phyloP scores from a whole-genome alignment of 1,140 invertebrate genomes.

The Drosophila miranda region DNA sequence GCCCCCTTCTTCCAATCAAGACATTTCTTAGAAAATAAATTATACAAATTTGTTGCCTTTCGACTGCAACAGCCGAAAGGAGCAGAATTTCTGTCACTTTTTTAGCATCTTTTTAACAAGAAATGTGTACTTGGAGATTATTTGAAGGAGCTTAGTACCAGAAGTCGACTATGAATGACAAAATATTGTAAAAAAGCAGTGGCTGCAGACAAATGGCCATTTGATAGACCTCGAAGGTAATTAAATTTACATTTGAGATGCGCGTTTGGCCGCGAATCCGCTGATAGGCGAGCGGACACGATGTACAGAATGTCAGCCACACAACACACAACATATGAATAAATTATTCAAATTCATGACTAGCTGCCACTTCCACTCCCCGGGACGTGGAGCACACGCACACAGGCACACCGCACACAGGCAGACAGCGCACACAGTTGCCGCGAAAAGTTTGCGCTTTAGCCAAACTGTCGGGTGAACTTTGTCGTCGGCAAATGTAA shows the following conservation, averaged over 20 bases:
- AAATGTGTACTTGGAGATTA: slow-evolving; percentile 36
- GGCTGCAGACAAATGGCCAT: slow-evolving; percentile 51
- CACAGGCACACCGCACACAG: slow-evolving; percentile 5
- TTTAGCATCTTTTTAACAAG: too few species aligned
- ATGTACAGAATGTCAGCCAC: slow-evolving; percentile 56
- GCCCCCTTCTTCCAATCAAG: neutral
- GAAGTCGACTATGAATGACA: slow-evolving; percentile 2
- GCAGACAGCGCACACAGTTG: slow-evolving; percentile 32
- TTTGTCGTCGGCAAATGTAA: slow-evolving; percentile 75
- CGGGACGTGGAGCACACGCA: neutral
- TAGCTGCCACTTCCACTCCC: slow-evolving; percentile 39
- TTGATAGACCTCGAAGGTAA: slow-evolving; percentile 68
- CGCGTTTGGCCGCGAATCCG: slow-evolving; percentile 53
- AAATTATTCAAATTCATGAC: slow-evolving; percentile 75
- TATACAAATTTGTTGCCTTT: slow-evolving; percentile 49
- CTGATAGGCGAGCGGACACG: slow-evolving; percentile 25
- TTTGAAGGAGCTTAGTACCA: slow-evolving; percentile 8
- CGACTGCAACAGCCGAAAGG: slow-evolving; percentile 17
- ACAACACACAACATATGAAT: slow-evolving; percentile 79
- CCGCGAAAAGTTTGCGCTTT: slow-evolving; percentile 72
- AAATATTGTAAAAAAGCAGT: slow-evolving; percentile 41
- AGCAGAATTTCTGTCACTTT: slow-evolving; percentile 1
- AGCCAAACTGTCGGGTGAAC: slow-evolving; percentile 69
- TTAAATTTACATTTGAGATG: slow-evolving; percentile 73
- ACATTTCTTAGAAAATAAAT: slow-evolving; percentile 50